Evolutionary conservation across 64 coral and sea anemone genomes (phyloP), one percentile per base, ranked within the genome.

Genomic region (Actinia tenebrosa): DNA sequence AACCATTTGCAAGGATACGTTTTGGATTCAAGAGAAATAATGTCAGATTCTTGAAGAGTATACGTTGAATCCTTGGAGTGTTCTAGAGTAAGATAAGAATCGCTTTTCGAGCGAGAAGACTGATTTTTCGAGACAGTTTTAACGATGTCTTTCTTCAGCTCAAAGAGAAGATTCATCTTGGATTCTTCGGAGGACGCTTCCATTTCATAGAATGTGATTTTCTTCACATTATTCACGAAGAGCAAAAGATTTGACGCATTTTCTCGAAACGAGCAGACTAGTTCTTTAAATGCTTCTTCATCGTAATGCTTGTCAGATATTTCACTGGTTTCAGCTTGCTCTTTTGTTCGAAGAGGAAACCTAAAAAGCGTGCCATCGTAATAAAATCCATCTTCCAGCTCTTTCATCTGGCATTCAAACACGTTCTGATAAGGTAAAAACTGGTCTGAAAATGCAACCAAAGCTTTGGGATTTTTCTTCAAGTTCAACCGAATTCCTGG

Each of bases 331-430:
- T 92, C 84, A 17, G 96, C 96, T 77, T 94, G 92, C 37, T 60
- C 80, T 92, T 92, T 92, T 7, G 96, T 98, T 87, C 96, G 84
- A 1, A 98, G 63, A 27, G 96, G 96, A 83, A 98, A 92, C 47
- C 96, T 94, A 59, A 98, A 98, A 20, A 98, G 68, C 17, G 96
- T 98, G 59, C 96, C 96, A 42, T 98, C 88, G 68, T 94, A 98
- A 44, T 88, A 84, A 75, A 98, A 98, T 11, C 68, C 53, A 45
- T 61, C 80, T 23, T 10, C 85, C 14, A 64, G 50, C 10, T 87
- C 83, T 22, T 85, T 83, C 66, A 92, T 80, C 78, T 89, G 66
- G 62, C 96, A 98, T 61, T 85, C 89, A 52, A 98, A 98, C 18
- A 98, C 83, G 42, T 92, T 87, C 20, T 98, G 71, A 59, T 98